phyloP scores from a whole-genome alignment of 1,140 invertebrate genomes.

The Saccostrea glomerata region DNA sequence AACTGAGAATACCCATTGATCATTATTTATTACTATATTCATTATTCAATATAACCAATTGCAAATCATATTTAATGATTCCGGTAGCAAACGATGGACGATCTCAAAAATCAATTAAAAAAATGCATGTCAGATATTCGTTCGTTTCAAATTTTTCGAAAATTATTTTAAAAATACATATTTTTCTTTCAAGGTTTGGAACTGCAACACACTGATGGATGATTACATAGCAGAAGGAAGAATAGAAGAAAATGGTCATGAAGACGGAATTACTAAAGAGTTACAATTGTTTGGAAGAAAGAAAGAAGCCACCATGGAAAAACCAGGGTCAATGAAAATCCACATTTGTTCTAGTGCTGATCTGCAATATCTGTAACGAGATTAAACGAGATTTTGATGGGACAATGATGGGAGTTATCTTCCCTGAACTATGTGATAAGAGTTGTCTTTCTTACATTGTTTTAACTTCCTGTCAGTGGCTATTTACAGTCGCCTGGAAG shows the following conservation, averaged over 20 bases:
- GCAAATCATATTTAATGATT: too few relatives aligned
- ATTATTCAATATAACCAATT: too few relatives aligned
- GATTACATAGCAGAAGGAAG: slow-evolving; percentile 78
- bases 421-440: background rate
- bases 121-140: too few relatives aligned
- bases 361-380: slow-evolving; percentile 62
- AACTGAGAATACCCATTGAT: too few relatives aligned
- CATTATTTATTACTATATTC: too few relatives aligned
- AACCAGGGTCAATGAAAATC: slow-evolving; percentile 65
- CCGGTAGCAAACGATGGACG: too few relatives aligned
- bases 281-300: slow-evolving; percentile 64
- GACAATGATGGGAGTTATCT: background rate
- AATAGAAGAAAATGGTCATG: slow-evolving; percentile 67
- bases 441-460: too few relatives aligned
- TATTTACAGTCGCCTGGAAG: too few relatives aligned
- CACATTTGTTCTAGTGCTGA: slow-evolving; percentile 67
- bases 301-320: slow-evolving; percentile 65
- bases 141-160: too few relatives aligned
- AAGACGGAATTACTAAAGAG: slow-evolving; percentile 61
- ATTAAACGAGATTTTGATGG: background rate
- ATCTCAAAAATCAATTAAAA: too few relatives aligned
- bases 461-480: too few relatives aligned
- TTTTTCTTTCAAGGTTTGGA: slow-evolving; percentile 76
- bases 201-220: slow-evolving; percentile 78
- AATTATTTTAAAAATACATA: too few relatives aligned